Conservation (phyloP, 2,797 vertebrate genomes). For the Poliocrania exsul region DNA sequence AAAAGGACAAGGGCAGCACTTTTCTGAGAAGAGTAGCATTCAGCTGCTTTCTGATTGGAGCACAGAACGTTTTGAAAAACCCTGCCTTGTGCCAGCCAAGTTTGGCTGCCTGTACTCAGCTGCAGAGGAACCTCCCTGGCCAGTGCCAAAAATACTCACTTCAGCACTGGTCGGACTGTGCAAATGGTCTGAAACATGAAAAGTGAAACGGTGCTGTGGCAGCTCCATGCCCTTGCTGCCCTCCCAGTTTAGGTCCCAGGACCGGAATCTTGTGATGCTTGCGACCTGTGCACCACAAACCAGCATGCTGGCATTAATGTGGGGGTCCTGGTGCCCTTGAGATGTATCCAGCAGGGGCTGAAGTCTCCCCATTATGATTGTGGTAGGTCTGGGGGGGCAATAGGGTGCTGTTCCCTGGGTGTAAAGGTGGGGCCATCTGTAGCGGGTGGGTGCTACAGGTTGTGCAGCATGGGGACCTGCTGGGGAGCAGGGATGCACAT, state of each 20-base stretch:
- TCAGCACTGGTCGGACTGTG: neutral
- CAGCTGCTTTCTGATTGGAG: constrained; percentile 50
- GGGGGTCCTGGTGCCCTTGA: neutral
- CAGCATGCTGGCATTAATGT: fast-evolving
- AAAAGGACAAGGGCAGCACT: constrained; percentile 39
- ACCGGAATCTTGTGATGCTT: fast-evolving
- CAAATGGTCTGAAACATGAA: neutral
- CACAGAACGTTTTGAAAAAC: constrained; percentile 58
- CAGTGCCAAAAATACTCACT: constrained; percentile 68
- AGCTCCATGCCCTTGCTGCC: fast-evolving
- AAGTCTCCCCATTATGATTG: fast-evolving
- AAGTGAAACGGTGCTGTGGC: fast-evolving
- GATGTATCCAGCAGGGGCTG: neutral
- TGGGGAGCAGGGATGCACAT: neutral
- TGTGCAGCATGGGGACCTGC: neutral
- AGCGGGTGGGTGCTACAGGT: neutral
- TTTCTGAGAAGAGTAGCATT: constrained; percentile 58
- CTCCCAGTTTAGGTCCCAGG: fast-evolving
- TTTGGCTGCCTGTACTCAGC: constrained; percentile 42
- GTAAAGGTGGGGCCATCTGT: neutral
- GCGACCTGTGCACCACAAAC: fast-evolving
- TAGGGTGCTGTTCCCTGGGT: neutral
- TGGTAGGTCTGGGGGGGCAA: fast-evolving
- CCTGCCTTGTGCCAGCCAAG: constrained; percentile 55
- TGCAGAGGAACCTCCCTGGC: constrained; percentile 53